These are phyloP conservation scores for Julus scandinavius DNA, from an alignment of 2,888 invertebrate genomes.

Conservation along the genomic window DNA sequence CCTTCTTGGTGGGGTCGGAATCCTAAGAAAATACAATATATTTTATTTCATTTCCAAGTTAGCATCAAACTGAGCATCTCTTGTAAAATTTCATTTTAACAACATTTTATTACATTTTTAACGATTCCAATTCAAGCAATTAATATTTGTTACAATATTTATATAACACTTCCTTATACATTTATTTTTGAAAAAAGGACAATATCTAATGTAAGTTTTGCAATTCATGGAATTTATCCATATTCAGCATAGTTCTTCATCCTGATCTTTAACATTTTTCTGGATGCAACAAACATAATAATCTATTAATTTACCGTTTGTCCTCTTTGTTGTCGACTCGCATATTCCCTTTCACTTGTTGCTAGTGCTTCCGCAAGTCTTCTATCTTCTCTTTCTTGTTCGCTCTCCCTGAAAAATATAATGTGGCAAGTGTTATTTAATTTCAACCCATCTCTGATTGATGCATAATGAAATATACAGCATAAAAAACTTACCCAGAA, in stretches of 20 bases:
- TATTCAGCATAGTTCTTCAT: too few relatives aligned
- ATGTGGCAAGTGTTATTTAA: background rate
- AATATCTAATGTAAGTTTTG: background rate
- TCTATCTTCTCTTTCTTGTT: constrained; percentile 62
- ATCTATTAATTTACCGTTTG: constrained; percentile 15
- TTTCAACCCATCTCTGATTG: background rate
- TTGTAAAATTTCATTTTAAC: too few relatives aligned
- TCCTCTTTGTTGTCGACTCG: constrained; percentile 8
- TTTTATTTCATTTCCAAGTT: too few relatives aligned
- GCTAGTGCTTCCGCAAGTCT: constrained; percentile 69
- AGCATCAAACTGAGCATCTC: too few relatives aligned
- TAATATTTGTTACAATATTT: background rate
- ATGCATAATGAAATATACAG: background rate
- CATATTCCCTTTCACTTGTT: constrained; percentile 61
- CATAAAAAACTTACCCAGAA: background rate
- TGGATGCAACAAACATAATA: too few relatives aligned
- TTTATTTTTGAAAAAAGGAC: background rate
- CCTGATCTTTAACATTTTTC: too few relatives aligned
- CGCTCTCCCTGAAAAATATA: background rate
- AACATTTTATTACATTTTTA: too few relatives aligned
- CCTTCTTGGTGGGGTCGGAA: background rate
- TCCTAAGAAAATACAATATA: background rate
- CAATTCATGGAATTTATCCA: too few relatives aligned
- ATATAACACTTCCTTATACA: background rate
- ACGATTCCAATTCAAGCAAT: background rate